phyloP scores from a whole-genome alignment of 2,888 invertebrate species.

The Caenorhabditis sinica region DNA sequence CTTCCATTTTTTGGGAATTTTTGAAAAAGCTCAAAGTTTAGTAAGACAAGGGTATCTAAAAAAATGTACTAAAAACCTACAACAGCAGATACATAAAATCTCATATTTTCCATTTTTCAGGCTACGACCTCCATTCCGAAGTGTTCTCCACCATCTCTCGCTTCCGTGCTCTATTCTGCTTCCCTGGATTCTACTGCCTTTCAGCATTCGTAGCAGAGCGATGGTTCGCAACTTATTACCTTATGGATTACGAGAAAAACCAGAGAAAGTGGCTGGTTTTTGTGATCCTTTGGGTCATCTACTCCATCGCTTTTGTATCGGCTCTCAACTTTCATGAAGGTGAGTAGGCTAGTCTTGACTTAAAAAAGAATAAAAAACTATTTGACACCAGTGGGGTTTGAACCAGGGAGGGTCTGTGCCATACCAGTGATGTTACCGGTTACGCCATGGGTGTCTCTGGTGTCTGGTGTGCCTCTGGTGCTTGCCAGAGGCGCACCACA shows the following conservation, averaged over 20 bases:
- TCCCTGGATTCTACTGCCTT: constrained; percentile 56
- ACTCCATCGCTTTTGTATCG: constrained; percentile 44
- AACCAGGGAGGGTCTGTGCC: neutral
- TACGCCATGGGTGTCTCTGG: neutral
- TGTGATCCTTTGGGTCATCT: constrained; percentile 54
- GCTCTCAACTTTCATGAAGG: constrained; percentile 54
- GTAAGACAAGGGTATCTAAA: too few species aligned
- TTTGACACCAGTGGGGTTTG: neutral
- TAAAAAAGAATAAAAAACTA: neutral
- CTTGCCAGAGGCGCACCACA: neutral
- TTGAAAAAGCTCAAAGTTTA: neutral
- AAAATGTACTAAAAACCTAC: too few species aligned
- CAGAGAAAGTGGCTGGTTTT: constrained; percentile 54
- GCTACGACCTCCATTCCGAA: constrained; percentile 24
- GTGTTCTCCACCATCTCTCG: constrained; percentile 53
- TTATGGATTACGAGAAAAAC: constrained; percentile 56
- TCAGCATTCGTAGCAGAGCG: constrained; percentile 56
- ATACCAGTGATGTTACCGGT: neutral
- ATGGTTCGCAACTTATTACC: constrained; percentile 62
- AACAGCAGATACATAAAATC: too few species aligned
- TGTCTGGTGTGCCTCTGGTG: neutral
- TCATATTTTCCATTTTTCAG: constrained; percentile 7
- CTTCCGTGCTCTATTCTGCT: constrained; percentile 50
- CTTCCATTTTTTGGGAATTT: neutral
- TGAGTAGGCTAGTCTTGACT: neutral